Evolutionary conservation across 1,140 invertebrate species (phyloP).

Genomic region (Drosophila trapezifrons): DNA sequence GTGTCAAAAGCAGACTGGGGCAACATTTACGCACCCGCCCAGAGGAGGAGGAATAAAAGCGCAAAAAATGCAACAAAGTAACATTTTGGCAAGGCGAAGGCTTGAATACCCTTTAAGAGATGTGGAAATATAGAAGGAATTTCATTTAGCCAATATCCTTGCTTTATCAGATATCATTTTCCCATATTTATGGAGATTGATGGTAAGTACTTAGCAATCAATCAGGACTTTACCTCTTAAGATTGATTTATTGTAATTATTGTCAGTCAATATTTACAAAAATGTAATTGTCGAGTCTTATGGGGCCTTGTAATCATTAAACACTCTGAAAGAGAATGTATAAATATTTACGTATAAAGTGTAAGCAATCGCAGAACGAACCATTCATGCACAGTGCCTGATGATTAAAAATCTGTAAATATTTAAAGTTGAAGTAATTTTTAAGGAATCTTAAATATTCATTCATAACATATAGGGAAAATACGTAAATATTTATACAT

Average conservation of each 20-base stretch:
- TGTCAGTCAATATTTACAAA: no score
- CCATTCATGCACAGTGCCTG: no score
- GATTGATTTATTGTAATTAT: no score
- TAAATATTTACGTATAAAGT: neutral
- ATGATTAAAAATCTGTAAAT: neutral
- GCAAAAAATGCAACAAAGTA: slow-evolving; percentile 6
- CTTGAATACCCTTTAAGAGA: slow-evolving; percentile 11
- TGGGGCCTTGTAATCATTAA: no score
- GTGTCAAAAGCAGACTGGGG: slow-evolving; percentile 46
- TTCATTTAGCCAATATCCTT: no score
- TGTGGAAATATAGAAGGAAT: no score
- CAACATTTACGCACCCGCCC: slow-evolving; percentile 53
- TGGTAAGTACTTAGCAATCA: neutral
- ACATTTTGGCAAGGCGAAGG: neutral
- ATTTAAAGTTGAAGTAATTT: neutral
- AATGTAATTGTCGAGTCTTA: no score
- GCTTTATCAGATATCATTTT: no score
- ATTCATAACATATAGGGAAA: no score
- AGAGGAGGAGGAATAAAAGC: slow-evolving; percentile 15
- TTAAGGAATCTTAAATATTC: neutral
- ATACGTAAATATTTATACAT: no score
- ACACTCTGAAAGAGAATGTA: no score
- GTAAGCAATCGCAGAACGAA: neutral
- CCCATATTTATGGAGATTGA: neutral
- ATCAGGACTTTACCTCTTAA: no score